Evolutionary conservation across 2,797 vertebrate species (phyloP).

Genomic region (Takifugu ocellatus): DNA sequence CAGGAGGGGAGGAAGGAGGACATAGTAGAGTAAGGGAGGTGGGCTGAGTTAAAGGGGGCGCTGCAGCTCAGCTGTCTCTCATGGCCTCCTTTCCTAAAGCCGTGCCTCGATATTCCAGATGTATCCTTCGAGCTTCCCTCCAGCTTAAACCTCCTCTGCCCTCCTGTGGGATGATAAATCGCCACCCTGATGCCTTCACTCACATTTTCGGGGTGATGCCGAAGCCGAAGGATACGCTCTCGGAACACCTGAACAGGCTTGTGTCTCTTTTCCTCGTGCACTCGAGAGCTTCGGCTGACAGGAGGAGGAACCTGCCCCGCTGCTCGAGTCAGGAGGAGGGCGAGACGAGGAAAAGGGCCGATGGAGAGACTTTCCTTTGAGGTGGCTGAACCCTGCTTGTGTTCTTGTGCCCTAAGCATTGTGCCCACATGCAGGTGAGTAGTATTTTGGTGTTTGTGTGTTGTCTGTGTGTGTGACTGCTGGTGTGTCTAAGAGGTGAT

Average conservation of each 20-base stretch:
- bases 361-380: slow-evolving; percentile 44
- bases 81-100: slow-evolving; percentile 52
- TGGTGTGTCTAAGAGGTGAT: slow-evolving; percentile 69
- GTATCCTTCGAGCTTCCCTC: slow-evolving; percentile 49
- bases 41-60: slow-evolving; percentile 56
- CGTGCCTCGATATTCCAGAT: slow-evolving; percentile 44
- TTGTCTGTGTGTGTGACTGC: slow-evolving; percentile 60
- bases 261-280: slow-evolving; percentile 50
- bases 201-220: slow-evolving; percentile 2
- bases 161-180: slow-evolving; percentile 9
- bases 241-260: slow-evolving; percentile 49
- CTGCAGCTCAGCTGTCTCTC: slow-evolving; percentile 58
- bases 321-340: slow-evolving; percentile 46
- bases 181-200: slow-evolving; percentile 3
- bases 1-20: slow-evolving; percentile 61
- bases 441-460: slow-evolving; percentile 60
- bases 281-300: slow-evolving; percentile 15
- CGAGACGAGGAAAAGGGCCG: slow-evolving; percentile 57
- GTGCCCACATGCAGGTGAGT: slow-evolving; percentile 76
- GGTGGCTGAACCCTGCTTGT: slow-evolving; percentile 67
- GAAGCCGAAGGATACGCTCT: slow-evolving; percentile 44
- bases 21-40: slow-evolving; percentile 70
- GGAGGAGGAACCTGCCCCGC: slow-evolving; percentile 10
- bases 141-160: slow-evolving; percentile 5
- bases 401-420: slow-evolving; percentile 74